Evolutionary conservation across 2,113 vertebrate species (phyloP).

Genomic region (Oncorhynchus keta): DNA sequence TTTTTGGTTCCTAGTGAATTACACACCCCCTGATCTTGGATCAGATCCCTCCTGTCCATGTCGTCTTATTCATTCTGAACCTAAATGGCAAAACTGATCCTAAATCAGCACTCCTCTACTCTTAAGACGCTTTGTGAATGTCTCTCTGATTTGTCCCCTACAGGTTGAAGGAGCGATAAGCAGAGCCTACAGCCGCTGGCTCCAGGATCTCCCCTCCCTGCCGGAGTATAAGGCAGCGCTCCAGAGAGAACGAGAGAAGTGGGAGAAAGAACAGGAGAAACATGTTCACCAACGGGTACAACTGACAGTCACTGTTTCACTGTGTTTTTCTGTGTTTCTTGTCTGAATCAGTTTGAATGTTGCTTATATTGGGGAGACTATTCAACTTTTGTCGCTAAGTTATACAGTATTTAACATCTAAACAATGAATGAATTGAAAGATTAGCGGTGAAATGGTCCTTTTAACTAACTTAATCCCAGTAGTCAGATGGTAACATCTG

Average conservation of each 20-base stretch:
- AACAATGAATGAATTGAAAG: no score
- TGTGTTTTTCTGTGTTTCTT: not conserved
- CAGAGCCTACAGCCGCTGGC: conserved; percentile 80
- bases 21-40: no score
- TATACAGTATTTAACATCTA: no score
- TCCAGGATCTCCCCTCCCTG: conserved; percentile 82
- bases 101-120: no score
- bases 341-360: no score
- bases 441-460: no score
- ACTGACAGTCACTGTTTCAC: not conserved
- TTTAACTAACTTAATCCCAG: not conserved
- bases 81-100: no score
- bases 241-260: conserved; percentile 78
- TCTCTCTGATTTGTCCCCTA: conserved; percentile 13
- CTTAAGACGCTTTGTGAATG: not conserved
- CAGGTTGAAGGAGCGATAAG: conserved; percentile 87
- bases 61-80: no score
- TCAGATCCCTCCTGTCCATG: no score
- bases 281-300: conserved; percentile 73
- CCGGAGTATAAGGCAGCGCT: conserved; percentile 82
- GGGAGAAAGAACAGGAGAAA: conserved; percentile 76
- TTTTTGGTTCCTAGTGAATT: no score
- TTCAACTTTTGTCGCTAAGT: no score
- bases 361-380: no score
- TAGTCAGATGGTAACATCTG: not conserved